phyloP scores from a whole-genome alignment of 1,140 invertebrate species.

The Triops longicaudatus region DNA sequence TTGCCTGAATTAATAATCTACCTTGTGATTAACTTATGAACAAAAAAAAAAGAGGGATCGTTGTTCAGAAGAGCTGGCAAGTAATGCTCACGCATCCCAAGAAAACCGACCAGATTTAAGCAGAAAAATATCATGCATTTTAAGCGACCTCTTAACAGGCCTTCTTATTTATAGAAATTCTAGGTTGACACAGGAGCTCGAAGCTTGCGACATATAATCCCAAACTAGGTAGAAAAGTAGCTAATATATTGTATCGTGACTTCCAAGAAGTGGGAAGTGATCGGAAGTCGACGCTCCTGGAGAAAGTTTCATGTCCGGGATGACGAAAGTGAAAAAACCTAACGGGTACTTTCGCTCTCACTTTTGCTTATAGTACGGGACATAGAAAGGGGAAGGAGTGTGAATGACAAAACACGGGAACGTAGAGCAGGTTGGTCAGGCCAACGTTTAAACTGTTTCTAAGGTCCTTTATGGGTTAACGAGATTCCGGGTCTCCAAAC shows the following conservation, averaged over 20 bases:
- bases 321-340: not conserved
- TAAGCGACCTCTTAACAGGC: too few species aligned
- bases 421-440: not conserved
- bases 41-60: too few species aligned
- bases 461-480: not conserved
- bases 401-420: not conserved
- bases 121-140: too few species aligned
- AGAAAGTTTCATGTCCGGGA: slow-evolving; percentile 5
- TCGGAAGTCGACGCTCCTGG: not conserved
- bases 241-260: not conserved
- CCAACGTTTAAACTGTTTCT: not conserved
- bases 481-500: not conserved
- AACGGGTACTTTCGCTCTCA: slow-evolving; percentile 8
- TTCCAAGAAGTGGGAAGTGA: not conserved
- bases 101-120: too few species aligned
- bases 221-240: not conserved
- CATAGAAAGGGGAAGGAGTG: not conserved
- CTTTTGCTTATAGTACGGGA: not conserved
- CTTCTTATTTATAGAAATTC: too few species aligned
- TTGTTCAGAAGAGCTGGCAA: too few species aligned
- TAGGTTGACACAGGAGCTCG: too few species aligned
- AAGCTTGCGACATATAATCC: not conserved
- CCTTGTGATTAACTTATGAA: not conserved
- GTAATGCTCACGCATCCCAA: too few species aligned
- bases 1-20: not conserved